Evolutionary conservation across 2,113 vertebrate genomes (phyloP), one percentile per base, ranked within the genome.

Genomic region (Syngnathus scovelli): DNA sequence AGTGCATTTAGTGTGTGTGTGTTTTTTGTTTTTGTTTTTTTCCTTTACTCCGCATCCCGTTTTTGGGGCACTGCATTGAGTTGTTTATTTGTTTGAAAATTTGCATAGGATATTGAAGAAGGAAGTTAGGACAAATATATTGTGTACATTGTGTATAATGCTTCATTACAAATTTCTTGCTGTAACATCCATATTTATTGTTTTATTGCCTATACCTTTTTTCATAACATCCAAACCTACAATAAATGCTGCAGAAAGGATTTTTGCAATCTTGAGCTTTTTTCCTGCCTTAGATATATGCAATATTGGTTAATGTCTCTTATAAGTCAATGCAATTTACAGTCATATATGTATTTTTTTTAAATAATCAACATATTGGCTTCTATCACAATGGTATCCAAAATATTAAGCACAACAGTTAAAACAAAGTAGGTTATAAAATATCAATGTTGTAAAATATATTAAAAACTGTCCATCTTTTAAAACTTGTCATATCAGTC

Each of bases 61-160:
- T 92, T 91, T 90, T 82, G 74, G 78, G 77, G 81, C 83, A 86
- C 92, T 95, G 94, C 93, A 95, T 94, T 94, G 91, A 94, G 90
- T 80, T 67, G 89, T 93, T 93, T 86, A 83, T 93, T 89, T 86
- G 88, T 93, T 92, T 91, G 88, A 82, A 92, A 90, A 88, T 90
- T 89, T 93, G 92, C 92, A 90, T 91, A 94, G 90, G 91, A 90
- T 84, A 89, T 84, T 87, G 70, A 72, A 80, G 84, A 80, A 84
- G 85, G 89, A 88, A 89, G 85, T 16, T 13, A 68, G 54, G 39
- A 38, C 41, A 66, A 65, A 66, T 15, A 77, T 87, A 84, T 89
- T 89, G 90, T 98, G 95, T 98, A 98, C 90, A 96, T 97, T 94
- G 93, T 98, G 96, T 96, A 98, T 94, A 96, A 95, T 98, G 94